phyloP scores from a whole-genome alignment of 2,797 vertebrate species.

The Scleropages formosus region DNA sequence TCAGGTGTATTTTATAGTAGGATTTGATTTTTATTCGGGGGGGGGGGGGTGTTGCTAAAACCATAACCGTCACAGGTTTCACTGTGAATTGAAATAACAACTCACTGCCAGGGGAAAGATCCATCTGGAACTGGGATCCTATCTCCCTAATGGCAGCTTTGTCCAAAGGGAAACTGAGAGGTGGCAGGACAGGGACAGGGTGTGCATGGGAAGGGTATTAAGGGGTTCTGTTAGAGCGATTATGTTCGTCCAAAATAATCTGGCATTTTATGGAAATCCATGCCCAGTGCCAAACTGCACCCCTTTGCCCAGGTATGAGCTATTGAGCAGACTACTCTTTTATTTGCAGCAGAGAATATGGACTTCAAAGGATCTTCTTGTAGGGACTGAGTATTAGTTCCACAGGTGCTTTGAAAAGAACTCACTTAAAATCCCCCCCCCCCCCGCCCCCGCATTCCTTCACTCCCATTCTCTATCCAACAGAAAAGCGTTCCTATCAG shows the following conservation, averaged over 20 bases:
- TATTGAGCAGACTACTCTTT: constrained; percentile 28
- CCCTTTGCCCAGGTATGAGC: constrained; percentile 63
- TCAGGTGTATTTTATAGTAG: background rate
- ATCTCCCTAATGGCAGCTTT: constrained; percentile 23
- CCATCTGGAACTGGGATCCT: background rate
- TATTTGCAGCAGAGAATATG: constrained; percentile 63
- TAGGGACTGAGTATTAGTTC: constrained; percentile 56
- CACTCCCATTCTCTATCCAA: constrained; percentile 37
- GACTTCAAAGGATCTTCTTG: constrained; percentile 56
- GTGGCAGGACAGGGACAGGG: background rate
- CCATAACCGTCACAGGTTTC: background rate
- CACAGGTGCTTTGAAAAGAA: constrained; percentile 63
- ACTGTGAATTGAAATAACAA: too few relatives aligned
- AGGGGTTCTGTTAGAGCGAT: constrained; percentile 66
- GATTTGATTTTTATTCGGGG: constrained; percentile 7
- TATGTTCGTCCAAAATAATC: constrained; percentile 69
- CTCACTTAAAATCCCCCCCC: constrained; percentile 56
- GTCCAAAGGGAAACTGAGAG: constrained; percentile 30
- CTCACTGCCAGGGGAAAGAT: background rate
- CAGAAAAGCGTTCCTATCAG: background rate
- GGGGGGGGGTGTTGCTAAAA: background rate
- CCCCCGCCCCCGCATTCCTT: constrained; percentile 52
- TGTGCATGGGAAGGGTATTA: constrained; percentile 41
- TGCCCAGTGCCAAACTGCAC: constrained; percentile 63
- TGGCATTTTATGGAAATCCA: constrained; percentile 66